Evolutionary conservation across 2,888 invertebrate genomes (phyloP).

Genomic region (Bruchidius siliquastri): DNA sequence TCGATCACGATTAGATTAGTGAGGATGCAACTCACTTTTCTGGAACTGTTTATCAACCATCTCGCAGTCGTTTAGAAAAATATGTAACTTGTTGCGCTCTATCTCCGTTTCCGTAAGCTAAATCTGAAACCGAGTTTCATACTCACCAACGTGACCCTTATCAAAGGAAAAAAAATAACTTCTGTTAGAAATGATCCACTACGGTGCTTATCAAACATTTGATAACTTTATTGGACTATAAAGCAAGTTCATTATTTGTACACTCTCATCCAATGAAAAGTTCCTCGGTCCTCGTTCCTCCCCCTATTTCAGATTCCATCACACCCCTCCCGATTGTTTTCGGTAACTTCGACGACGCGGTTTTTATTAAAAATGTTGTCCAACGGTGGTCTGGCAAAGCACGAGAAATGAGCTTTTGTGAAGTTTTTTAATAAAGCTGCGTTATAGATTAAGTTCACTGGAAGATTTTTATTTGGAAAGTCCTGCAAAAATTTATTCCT

Average conservation of each 20-base stretch:
- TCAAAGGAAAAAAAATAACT: too few species aligned
- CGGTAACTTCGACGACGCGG: background rate
- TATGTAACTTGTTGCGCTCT: too few species aligned
- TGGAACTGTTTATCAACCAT: too few species aligned
- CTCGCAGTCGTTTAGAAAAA: too few species aligned
- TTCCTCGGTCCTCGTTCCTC: background rate
- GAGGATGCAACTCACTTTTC: too few species aligned
- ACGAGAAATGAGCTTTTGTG: slow-evolving; percentile 12
- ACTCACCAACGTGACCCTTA: too few species aligned
- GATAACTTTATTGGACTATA: background rate
- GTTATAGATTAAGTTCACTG: slow-evolving; percentile 11
- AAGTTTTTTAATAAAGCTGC: slow-evolving; percentile 26
- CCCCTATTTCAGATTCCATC: background rate
- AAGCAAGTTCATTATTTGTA: background rate
- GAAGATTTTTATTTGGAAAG: background rate
- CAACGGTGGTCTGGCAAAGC: background rate
- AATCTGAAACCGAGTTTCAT: too few species aligned
- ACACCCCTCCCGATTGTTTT: background rate
- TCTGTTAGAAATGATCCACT: too few species aligned
- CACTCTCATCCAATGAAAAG: background rate
- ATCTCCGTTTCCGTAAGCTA: too few species aligned
- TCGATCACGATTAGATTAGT: too few species aligned
- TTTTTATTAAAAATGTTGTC: background rate
- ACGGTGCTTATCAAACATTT: too few species aligned
- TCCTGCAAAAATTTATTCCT: background rate